Base-by-base conservation (phyloP, 2,888 invertebrate genomes). In the Acronicta psi region DNA sequence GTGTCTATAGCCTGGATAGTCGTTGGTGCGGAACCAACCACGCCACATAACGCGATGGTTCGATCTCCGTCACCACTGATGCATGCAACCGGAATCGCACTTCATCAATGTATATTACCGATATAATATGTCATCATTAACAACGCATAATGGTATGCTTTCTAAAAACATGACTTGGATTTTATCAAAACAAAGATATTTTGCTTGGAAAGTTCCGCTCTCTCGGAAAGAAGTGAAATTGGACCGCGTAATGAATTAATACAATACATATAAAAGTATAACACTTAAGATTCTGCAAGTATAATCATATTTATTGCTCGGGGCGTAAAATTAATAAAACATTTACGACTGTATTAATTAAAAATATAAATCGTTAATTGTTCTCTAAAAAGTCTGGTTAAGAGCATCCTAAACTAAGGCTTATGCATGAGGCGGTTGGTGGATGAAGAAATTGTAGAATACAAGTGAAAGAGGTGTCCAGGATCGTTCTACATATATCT, bases 11-110 rank as follows among this genome's bases (percentile, higher is more conserved):
- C 79, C 80, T 61, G 66, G 71, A 78, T 85, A 75, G 23, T 52
- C 60, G 53, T 58, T 71, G 73, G 65, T 73, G 82, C 75, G 80
- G 64, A 78, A 81, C 80, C 50, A 41, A 49, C 49, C 47, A 46
- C 53, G 18, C 29, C 46, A 62, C 42, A 59, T 58, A 49, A 60
- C 51, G 25, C 55, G 42, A 63, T 62, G 43, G 53, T 31, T 54
- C 56, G 43, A 63, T 49, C 59, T 57, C 55, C 46, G 16, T 9
- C 42, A 41, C 17, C 58, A 54, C 23, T 51, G 51, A 66, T 47
- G 41, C 56, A 36, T 65, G 38, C 29, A 41, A 20, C n/a, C 18
- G 41, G 29, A 58, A 57, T 18, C 16, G 37, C 46, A 14, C 41
- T 58, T 23, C 42, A 61, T 43, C 44, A 49, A 46, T 34, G 37